Evolutionary conservation across 2,888 invertebrate species (phyloP), one percentile per base, ranked within the genome.

Genomic region (Cataglyphis albicans): DNA sequence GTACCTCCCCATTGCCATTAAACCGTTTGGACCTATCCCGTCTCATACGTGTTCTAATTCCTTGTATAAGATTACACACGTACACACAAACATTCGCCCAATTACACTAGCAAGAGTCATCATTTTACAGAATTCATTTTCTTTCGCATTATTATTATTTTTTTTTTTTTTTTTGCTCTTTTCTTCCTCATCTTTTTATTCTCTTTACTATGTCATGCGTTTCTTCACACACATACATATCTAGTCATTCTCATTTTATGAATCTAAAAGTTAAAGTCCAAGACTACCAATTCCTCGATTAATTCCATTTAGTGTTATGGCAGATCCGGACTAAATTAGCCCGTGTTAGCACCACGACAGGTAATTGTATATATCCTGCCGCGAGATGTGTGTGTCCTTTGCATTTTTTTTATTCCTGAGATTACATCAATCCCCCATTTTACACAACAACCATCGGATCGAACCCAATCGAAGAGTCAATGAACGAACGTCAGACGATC

Each of bases 251-350:
- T 72, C 59, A 15, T 70, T 21, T 75, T 81, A 74, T 67, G 81
- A 81, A 86, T 21, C 82, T 78, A 82, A 57, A 81, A 87, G 82
- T 84, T 86, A 74, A 82, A 82, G 83, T 85, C 72, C 84, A 82
- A 86, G 68, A 81, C 84, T 85, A 86, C 88, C 92, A 92, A 92
- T 92, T 92, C 92, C 92, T 91, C 89, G 83, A 90, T 86, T 91
- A 92, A 92, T 92, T 92, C 92, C 92, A 90, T 87, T 88, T 86
- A 87, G 89, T 90, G 86, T 87, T 86, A 82, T 65, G 88, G 87
- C 86, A 88, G 80, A 85, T 84, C 68, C 70, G 57, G 57, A 57
- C 76, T 64, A 83, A 82, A 68, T 82, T 70, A 80, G 84, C 72
- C 67, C 67, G 35, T 52, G n/a, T 52, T 52, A n/a, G 61, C 59